phyloP scores from a whole-genome alignment of 2,113 vertebrate genomes.

The Callorhinus ursinus region DNA sequence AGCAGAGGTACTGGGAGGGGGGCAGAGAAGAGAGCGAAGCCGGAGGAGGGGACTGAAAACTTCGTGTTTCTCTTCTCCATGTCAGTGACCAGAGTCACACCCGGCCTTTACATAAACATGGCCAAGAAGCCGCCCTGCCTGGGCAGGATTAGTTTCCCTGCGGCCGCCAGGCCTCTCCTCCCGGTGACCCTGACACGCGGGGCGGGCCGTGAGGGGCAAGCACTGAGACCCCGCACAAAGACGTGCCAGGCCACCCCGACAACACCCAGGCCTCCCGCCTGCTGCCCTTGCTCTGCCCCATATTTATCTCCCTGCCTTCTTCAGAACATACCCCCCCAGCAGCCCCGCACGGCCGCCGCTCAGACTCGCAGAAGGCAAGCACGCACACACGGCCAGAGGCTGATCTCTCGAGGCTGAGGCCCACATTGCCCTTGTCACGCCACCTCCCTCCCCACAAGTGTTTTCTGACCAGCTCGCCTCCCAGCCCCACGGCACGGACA shows the following conservation, averaged over 20 bases:
- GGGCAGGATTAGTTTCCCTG: constrained; percentile 64
- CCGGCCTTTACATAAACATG: constrained; percentile 78
- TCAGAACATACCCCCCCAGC: not conserved
- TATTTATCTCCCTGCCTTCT: constrained; percentile 44
- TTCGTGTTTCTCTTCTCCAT: constrained; percentile 73
- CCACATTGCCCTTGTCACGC: constrained; percentile 74
- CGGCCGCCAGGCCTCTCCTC: constrained; percentile 67
- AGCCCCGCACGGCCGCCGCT: constrained; percentile 18
- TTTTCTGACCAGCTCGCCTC: constrained; percentile 64
- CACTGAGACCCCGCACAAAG: constrained; percentile 40
- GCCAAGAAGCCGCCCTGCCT: constrained; percentile 66
- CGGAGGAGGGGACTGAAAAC: constrained; percentile 58
- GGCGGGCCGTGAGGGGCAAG: not conserved
- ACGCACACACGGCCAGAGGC: not conserved
- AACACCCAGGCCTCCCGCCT: constrained; percentile 3
- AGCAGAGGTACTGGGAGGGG: constrained; percentile 42
- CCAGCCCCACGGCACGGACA: constrained; percentile 44
- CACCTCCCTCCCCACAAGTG: constrained; percentile 74
- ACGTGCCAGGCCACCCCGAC: not conserved
- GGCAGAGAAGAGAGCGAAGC: constrained; percentile 31
- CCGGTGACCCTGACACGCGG: constrained; percentile 54
- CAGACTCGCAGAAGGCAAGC: constrained; percentile 17
- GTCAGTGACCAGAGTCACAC: constrained; percentile 76
- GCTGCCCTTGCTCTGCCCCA: constrained; percentile 32
- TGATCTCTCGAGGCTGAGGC: constrained; percentile 57